Evolutionary conservation across 2,888 invertebrate genomes (phyloP).

Genomic region (Drosophila monieri): DNA sequence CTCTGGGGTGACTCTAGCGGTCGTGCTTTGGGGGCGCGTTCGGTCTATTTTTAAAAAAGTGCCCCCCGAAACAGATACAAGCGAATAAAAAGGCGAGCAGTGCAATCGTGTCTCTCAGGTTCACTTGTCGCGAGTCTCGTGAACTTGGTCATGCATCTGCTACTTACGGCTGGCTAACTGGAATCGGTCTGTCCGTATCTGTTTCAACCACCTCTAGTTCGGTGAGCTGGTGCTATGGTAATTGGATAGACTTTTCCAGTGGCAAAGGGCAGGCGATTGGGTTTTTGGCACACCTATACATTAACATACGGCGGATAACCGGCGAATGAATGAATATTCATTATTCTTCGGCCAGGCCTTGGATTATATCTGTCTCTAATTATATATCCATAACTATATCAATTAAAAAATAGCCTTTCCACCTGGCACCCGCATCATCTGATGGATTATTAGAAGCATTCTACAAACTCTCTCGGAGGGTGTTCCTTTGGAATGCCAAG

Average conservation of each 20-base stretch:
- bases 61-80: slow-evolving; percentile 23
- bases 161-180: slow-evolving; percentile 2
- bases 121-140: slow-evolving; percentile 34
- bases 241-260: slow-evolving; percentile 12
- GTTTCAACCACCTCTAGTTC: not conserved
- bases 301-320: slow-evolving; percentile 9
- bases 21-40: slow-evolving; percentile 47
- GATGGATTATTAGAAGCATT: not conserved
- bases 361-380: not conserved
- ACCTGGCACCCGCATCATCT: slow-evolving; percentile 17
- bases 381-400: slow-evolving; percentile 19
- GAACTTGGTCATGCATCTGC: slow-evolving; percentile 36
- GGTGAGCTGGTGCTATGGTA: not conserved
- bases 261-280: slow-evolving; percentile 10
- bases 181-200: slow-evolving; percentile 4
- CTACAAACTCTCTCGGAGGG: not conserved
- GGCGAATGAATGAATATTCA: slow-evolving; percentile 18
- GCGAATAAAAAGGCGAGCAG: not conserved
- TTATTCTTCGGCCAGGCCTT: slow-evolving; percentile 5
- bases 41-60: slow-evolving; percentile 42
- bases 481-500: slow-evolving; percentile 19
- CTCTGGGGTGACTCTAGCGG: slow-evolving; percentile 2
- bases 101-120: slow-evolving; percentile 17
- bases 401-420: not conserved
- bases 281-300: slow-evolving; percentile 19